These are phyloP conservation scores for Eciton burchellii DNA, from an alignment of 1,140 invertebrate species.

Conservation along the genomic window DNA sequence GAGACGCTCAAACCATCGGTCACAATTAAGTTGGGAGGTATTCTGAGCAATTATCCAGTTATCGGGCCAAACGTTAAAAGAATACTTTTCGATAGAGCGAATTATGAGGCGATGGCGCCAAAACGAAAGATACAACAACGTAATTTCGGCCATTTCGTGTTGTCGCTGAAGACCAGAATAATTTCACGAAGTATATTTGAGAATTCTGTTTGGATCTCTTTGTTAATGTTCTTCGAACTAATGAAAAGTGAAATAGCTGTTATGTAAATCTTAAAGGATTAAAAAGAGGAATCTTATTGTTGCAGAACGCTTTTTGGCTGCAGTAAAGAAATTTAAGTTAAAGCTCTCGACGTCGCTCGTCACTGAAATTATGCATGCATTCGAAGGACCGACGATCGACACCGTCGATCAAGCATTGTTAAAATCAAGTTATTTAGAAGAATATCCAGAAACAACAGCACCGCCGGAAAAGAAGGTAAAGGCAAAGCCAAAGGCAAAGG, in stretches of 20 bases:
- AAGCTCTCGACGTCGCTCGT: conserved; percentile 81
- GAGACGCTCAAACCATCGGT: conserved; percentile 74
- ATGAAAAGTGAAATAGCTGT: conserved; percentile 28
- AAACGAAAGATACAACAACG: conserved; percentile 81
- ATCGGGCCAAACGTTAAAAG: conserved; percentile 81
- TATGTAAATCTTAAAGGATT: conserved; percentile 20
- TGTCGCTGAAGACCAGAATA: conserved; percentile 72
- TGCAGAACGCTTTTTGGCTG: conserved; percentile 75
- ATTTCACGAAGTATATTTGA: conserved; percentile 64
- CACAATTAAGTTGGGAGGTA: conserved; percentile 81
- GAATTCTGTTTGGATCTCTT: not conserved
- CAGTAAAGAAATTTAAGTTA: conserved; percentile 79
- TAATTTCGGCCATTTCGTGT: conserved; percentile 83
- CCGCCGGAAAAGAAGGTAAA: no score
- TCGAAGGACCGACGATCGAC: conserved; percentile 72
- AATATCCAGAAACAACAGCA: conserved; percentile 81
- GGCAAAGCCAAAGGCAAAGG: no score
- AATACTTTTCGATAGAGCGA: conserved; percentile 83
- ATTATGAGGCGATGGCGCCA: conserved; percentile 81
- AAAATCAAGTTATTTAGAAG: conserved; percentile 79
- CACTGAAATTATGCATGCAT: conserved; percentile 77
- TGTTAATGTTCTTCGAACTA: not conserved
- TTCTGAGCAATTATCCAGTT: conserved; percentile 83
- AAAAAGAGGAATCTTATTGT: conserved; percentile 57
- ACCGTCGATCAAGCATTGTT: conserved; percentile 78